Evolutionary conservation across 2,113 vertebrate genomes (phyloP).

Genomic region (Sarotherodon lohbergeri): DNA sequence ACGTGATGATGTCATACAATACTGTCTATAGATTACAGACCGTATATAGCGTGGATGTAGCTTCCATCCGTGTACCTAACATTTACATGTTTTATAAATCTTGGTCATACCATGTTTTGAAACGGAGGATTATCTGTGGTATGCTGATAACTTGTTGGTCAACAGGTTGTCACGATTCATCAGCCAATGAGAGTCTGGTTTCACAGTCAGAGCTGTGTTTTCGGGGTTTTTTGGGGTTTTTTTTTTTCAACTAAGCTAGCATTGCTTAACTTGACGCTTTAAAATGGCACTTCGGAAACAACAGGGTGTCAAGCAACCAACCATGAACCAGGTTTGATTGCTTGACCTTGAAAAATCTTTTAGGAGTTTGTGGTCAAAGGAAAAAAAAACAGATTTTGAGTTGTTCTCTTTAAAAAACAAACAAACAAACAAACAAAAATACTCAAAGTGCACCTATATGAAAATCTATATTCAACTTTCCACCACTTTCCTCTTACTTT

Average conservation of each 20-base stretch:
- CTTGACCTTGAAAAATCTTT: neutral
- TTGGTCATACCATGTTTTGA: neutral
- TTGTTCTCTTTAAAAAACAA: neutral
- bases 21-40: neutral
- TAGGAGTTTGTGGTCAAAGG: neutral
- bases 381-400: neutral
- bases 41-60: neutral
- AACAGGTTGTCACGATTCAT: neutral
- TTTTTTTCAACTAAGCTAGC: neutral
- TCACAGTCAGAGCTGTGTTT: neutral
- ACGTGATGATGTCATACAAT: neutral
- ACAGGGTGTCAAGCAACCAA: neutral
- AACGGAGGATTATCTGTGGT: neutral
- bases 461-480: neutral
- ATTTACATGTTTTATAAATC: neutral
- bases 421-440: neutral
- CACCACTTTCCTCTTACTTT: neutral
- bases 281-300: neutral
- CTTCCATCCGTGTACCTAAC: neutral
- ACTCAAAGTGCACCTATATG: neutral
- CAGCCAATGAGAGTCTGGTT: neutral
- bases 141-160: neutral
- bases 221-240: neutral
- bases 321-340: neutral
- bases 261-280: neutral